Evolutionary conservation across 2,797 vertebrate species (phyloP).

Genomic region (Danio kyathit): DNA sequence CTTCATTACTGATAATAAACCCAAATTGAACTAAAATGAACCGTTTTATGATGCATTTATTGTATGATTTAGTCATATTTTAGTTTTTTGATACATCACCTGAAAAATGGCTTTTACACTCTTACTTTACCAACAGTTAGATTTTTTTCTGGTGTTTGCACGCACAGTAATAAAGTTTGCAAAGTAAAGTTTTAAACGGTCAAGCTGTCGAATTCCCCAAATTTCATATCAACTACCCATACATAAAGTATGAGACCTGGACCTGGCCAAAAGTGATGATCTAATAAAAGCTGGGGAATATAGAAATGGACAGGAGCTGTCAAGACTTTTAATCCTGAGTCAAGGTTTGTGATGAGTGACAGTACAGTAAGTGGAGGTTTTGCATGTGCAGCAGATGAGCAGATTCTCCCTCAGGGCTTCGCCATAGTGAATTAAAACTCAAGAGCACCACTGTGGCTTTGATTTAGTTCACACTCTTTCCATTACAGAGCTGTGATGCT

Average conservation of each 20-base stretch:
- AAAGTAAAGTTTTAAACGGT: not conserved
- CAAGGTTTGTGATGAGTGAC: conserved; percentile 25
- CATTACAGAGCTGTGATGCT: conserved; percentile 36
- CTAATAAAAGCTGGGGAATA: conserved; percentile 11
- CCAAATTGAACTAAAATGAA: no score
- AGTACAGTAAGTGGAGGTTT: conserved; percentile 22
- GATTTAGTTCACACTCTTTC: conserved; percentile 48
- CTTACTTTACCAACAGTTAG: no score
- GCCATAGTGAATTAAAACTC: conserved; percentile 49
- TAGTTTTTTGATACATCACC: no score
- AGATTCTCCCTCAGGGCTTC: conserved; percentile 42
- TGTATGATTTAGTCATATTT: no score
- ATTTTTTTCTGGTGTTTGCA: no score
- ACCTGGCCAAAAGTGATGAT: not conserved
- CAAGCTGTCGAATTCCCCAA: conserved; percentile 18
- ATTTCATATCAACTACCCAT: not conserved
- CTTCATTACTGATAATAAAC: no score
- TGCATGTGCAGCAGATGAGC: not conserved
- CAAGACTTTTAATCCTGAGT: not conserved
- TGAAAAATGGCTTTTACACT: no score
- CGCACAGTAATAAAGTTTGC: not conserved
- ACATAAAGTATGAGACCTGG: not conserved
- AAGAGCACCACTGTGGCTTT: conserved; percentile 35
- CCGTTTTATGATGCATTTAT: no score
- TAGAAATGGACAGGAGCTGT: not conserved